Evolutionary conservation across 2,888 invertebrate genomes (phyloP).

Genomic region (Tetragonula carbonaria): DNA sequence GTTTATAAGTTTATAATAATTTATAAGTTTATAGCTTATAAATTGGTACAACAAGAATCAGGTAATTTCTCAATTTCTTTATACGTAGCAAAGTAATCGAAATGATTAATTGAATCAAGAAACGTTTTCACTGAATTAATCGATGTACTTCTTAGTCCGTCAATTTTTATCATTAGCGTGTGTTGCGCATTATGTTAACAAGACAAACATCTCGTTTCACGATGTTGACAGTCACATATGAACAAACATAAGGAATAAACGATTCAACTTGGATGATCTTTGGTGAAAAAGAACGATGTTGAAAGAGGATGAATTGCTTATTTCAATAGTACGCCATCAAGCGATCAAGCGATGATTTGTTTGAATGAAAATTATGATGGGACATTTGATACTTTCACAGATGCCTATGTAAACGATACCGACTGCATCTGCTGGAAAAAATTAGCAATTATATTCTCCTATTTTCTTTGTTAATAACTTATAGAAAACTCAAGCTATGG

Average conservation of each 20-base stretch:
- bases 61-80: no score
- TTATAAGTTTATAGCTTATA: no score
- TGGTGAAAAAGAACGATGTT: slow-evolving; percentile 19
- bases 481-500: background rate
- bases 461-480: slow-evolving; percentile 1
- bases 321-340: slow-evolving; percentile 63
- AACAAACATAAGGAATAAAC: slow-evolving; percentile 71
- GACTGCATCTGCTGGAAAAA: slow-evolving; percentile 50
- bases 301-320: slow-evolving; percentile 50
- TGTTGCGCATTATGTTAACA: slow-evolving; percentile 1
- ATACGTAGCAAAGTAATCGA: background rate
- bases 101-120: background rate
- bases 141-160: background rate
- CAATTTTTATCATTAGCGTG: slow-evolving; percentile 14
- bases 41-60: no score
- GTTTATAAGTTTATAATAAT: no score
- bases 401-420: slow-evolving; percentile 54
- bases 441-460: background rate
- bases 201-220: slow-evolving; percentile 31
- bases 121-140: background rate
- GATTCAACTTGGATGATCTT: slow-evolving; percentile 48
- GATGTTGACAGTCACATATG: slow-evolving; percentile 67
- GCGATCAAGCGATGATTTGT: slow-evolving; percentile 61
- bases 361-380: slow-evolving; percentile 61
- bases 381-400: slow-evolving; percentile 53